These are phyloP conservation scores for Drosophila niveifrons DNA, from an alignment of 2,888 invertebrate genomes.

Conservation along the genomic window DNA sequence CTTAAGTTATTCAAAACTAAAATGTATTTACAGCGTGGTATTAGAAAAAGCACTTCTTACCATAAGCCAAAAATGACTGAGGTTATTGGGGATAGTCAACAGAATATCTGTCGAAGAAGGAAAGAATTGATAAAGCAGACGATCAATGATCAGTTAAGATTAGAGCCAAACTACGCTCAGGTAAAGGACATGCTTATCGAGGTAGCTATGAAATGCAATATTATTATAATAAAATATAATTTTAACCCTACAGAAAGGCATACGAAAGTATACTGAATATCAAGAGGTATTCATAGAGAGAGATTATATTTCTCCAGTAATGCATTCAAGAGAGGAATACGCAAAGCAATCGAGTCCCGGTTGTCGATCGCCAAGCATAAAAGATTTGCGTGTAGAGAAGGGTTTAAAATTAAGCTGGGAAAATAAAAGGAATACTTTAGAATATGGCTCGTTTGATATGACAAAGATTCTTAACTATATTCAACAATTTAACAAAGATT, in stretches of 20 bases:
- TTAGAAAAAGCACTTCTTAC: background rate
- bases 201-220: slow-evolving; percentile 9
- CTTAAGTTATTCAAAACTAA: background rate
- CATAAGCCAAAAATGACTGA: background rate
- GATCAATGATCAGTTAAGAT: background rate
- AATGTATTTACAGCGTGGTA: slow-evolving; percentile 24
- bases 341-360: background rate
- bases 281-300: background rate
- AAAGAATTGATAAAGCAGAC: background rate
- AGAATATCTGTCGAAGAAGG: background rate
- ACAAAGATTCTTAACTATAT: slow-evolving; percentile 33
- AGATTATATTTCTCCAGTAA: background rate
- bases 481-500: slow-evolving; percentile 34
- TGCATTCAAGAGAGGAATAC: slow-evolving; percentile 4
- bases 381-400: background rate
- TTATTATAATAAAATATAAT: background rate
- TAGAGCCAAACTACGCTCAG: background rate
- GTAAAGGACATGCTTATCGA: slow-evolving; percentile 4
- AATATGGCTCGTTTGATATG: background rate
- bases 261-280: background rate
- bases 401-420: background rate
- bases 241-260: slow-evolving; percentile 14
- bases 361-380: background rate
- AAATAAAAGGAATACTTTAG: background rate
- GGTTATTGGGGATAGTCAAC: slow-evolving; percentile 20